Evolutionary conservation across 2,888 invertebrate species (phyloP), one percentile per base, ranked within the genome.

Genomic region (Drosophila hamatofila): DNA sequence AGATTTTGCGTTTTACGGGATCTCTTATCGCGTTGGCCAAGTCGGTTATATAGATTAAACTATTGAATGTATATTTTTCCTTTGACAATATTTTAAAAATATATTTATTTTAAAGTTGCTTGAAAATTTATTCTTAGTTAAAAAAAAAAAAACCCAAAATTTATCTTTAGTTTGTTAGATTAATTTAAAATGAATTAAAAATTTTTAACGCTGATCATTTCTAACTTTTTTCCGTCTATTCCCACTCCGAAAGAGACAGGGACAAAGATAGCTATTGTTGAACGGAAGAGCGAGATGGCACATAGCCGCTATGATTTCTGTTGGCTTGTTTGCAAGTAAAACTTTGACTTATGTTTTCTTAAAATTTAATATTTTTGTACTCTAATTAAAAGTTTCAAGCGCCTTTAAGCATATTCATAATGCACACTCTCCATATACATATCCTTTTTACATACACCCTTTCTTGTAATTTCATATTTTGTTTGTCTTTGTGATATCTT

Each of bases 1-100:
- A 66, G 86, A 90, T 87, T 39, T 44, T 87, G 11, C 89, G 86
- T 14, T 87, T 87, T 48, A 90, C 86, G 2, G 86, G 86, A 7
- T 87, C 86, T 7, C 55, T 87, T 8, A 87, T 87, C 71, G 90
- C 86, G 0, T 37, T 90, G 67, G 86, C 87, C 25, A 87, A 74
- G 44, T 90, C 90, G 2, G 46, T 88, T 1, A 37, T 87, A 3
- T 86, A 81, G 49, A 33, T 21, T 7, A 2, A 30, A 1, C 9
- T 18, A 1, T 11, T n/a, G 3, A 25, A 16, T 3, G 3, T 16
- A 3, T 11, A n/a, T n/a, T 27, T 11, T 7, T 44, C 6, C 11
- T 30, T 30, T 0, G 8, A 30, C 4, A n/a, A 23, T 9, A 27
- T 27, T 46, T 25, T 8, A 30, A 30, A n/a, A n/a, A n/a, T n/a